Evolutionary conservation across 2,797 vertebrate species (phyloP), one percentile per base, ranked within the genome.

Genomic region (Alca torda): DNA sequence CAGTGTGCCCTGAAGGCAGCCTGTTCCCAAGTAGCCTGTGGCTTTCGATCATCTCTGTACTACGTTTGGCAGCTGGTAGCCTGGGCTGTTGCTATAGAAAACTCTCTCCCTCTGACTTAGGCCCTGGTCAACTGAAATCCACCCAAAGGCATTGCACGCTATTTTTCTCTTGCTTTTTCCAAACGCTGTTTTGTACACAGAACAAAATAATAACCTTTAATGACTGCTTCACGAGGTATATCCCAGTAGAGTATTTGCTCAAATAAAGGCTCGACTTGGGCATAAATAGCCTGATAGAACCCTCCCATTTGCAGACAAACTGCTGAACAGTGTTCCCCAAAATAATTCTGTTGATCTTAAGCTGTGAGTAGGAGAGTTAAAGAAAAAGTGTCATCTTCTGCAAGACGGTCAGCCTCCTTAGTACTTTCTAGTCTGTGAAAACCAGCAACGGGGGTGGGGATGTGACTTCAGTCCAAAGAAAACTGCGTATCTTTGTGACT

Each of bases 81-180:
- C 59, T 72, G 74, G 75, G 33, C 60, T 85, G 31, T 67, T 94
- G 48, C n/a, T 83, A 39, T 23, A 93, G 75, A 91, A 92, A 92
- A 65, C 46, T 75, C 59, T 73, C 10, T 81, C n/a, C 23, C 81
- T 87, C 60, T 68, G 59, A 46, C 37, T 87, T 68, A 41, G 82
- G 68, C 33, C 46, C 12, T 9, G 16, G 41, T 48, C 92, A 84
- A 54, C 37, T 74, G 76, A 92, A 96, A 93, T 72, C 50, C 35
- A 73, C 76, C 64, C 86, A 85, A 85, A 95, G 59, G 11, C 75
- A 35, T 72, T 78, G 60, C 57, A 61, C 1, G 10, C 37, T 87
- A 41, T 84, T 95, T 90, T 95, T 91, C 37, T 74, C 43, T 87
- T 72, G 78, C 70, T 68, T 14, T 84, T 94, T 85, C 81, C 43